Evolutionary conservation across 1,140 invertebrate species (phyloP).

Genomic region (Bombus superbus): DNA sequence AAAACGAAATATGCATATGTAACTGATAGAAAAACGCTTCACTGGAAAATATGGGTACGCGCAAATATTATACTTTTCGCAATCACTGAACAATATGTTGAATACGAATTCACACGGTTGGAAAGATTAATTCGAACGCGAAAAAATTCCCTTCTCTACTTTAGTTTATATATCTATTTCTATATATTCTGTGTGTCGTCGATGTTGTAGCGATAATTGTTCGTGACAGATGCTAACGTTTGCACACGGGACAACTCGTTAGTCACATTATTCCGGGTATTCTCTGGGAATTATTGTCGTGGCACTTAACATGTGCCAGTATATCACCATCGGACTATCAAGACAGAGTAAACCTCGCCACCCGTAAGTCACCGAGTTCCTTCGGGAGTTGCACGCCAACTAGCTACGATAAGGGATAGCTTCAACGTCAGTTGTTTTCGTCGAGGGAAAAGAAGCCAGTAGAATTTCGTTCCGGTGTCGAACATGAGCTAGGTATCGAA

Average conservation of each 20-base stretch:
- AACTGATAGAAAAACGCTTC: too few species aligned
- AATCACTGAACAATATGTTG: too few species aligned
- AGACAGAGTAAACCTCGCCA: constrained; percentile 25
- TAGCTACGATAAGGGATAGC: constrained; percentile 9
- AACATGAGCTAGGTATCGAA: neutral
- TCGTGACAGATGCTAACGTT: constrained; percentile 2
- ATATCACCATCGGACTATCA: constrained; percentile 44
- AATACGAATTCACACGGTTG: too few species aligned
- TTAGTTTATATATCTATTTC: too few species aligned
- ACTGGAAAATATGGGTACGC: too few species aligned
- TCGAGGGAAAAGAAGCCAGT: neutral
- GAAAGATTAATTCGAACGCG: too few species aligned
- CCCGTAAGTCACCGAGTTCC: constrained; percentile 42
- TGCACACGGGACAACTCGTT: constrained; percentile 30
- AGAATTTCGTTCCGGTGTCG: neutral
- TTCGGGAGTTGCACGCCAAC: constrained; percentile 14
- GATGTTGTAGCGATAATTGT: neutral
- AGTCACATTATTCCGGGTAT: constrained; percentile 6
- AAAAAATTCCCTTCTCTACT: too few species aligned
- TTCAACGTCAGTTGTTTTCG: constrained; percentile 5
- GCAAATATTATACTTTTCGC: too few species aligned
- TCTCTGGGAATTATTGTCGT: constrained; percentile 32
- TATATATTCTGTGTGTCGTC: neutral
- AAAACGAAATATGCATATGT: too few species aligned
- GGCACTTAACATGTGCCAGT: constrained; percentile 31